phyloP scores from a whole-genome alignment of 2,797 vertebrate species.

The Graptemys geographica region DNA sequence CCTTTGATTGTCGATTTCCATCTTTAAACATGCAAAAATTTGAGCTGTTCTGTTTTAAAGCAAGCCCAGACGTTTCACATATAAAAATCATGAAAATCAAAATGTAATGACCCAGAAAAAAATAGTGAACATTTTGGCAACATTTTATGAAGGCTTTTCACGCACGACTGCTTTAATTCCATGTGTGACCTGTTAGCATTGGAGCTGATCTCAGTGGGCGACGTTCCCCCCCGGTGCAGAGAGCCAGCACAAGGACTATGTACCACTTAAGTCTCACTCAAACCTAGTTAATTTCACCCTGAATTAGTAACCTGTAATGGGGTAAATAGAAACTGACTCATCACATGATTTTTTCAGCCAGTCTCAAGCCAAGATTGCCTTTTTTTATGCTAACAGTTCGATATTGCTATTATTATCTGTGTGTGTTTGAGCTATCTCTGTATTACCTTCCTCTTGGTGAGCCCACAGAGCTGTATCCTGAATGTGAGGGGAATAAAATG shows the following conservation, averaged over 20 bases:
- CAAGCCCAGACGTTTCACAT: neutral
- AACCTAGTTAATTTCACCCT: neutral
- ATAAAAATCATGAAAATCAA: neutral
- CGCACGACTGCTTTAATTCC: neutral
- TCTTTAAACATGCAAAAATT: neutral
- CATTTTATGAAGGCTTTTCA: neutral
- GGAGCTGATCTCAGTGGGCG: neutral
- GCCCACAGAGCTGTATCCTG: slow-evolving; percentile 30
- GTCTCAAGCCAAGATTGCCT: neutral
- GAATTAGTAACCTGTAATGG: neutral
- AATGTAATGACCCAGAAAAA: neutral
- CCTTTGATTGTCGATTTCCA: neutral
- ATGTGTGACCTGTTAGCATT: neutral
- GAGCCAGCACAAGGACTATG: neutral
- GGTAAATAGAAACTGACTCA: neutral
- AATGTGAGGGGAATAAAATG: neutral
- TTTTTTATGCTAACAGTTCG: neutral
- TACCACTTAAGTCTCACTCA: neutral
- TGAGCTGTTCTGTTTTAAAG: neutral
- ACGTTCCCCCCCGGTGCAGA: neutral
- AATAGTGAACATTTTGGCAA: neutral
- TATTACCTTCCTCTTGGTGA: slow-evolving; percentile 11
- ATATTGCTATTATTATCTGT: neutral
- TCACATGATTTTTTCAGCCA: neutral
- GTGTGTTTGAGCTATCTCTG: neutral